Base-by-base conservation (phyloP, 2,888 invertebrate genomes). In the Busseola fusca region DNA sequence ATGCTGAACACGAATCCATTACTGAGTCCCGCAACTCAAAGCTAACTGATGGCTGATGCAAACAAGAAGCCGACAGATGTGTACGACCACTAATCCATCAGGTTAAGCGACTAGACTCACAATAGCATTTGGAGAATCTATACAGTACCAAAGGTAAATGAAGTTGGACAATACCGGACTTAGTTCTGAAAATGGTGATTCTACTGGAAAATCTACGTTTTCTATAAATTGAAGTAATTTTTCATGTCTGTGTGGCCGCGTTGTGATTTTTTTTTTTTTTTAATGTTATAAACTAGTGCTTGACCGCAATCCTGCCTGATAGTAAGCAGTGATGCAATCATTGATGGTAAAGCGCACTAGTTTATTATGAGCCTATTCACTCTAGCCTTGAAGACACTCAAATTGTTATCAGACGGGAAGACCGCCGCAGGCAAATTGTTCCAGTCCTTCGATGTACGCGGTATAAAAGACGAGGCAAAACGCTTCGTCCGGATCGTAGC, bases 31-130 rank as follows among this genome's bases (percentile, higher is more conserved):
- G 42, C 50, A 52, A 52, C 59, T 59, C 45, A 68, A 45, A 62
- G 48, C 52, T 52, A 56, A 78, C 59, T 66, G 68, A 82, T 82
- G 40, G 63, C 73, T 56, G 79, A 65, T 34, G 56, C 74, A 79
- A 82, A 78, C 79, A 79, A 64, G 83, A 68, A 73, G 73, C 25
- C 58, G 67, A 63, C 79, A 50, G 64, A 81, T 84, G 73, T 68
- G 68, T 74, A 14, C 70, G 52, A 70, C 69, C 76, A 69, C 76
- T 81, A 81, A 84, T 81, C 69, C 75, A 71, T 72, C 76, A 73
- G 64, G 64, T 60, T 60, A 63, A 74, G 69, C 64, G 69, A 70
- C 69, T 82, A 30, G 58, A 69, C 66, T 50, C 21, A 59, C 56
- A 83, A 69, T 69, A 54, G 63, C 30, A 74, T 54, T 42, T 48